Conservation (phyloP, 2,113 vertebrate genomes). For the Clarias batrachus region DNA sequence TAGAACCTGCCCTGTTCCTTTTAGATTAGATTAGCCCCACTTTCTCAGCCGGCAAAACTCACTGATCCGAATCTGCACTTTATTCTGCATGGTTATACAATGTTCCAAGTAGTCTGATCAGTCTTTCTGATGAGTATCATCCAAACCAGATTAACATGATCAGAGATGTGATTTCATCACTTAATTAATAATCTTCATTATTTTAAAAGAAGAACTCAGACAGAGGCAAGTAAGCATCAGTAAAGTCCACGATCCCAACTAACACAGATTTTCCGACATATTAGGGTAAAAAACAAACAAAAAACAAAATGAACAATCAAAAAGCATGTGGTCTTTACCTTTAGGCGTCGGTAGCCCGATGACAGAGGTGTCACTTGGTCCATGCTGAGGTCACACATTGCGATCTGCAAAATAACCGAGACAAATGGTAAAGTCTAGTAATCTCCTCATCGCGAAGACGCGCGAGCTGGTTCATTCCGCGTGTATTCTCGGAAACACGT, state of each 20-base stretch:
- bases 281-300: background rate
- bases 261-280: background rate
- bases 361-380: conserved; percentile 82
- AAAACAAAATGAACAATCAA: too few species aligned
- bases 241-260: background rate
- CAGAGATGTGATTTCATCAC: background rate
- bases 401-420: conserved; percentile 52
- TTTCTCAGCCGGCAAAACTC: background rate
- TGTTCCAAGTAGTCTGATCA: background rate
- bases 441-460: background rate
- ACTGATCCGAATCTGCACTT: background rate
- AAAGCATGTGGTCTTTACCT: conserved; percentile 68
- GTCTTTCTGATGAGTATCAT: background rate
- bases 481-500: background rate
- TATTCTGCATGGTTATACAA: background rate
- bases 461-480: background rate
- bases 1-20: conserved; percentile 32
- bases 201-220: background rate
- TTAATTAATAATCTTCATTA: background rate
- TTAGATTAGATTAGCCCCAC: conserved; percentile 33
- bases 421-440: background rate
- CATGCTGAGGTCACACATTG: conserved; percentile 82
- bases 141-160: too few species aligned
- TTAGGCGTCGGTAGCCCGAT: conserved; percentile 74
- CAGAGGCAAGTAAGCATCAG: background rate